Base-by-base conservation (phyloP, 2,113 vertebrate genomes). In the Lophotis ruficrista region DNA sequence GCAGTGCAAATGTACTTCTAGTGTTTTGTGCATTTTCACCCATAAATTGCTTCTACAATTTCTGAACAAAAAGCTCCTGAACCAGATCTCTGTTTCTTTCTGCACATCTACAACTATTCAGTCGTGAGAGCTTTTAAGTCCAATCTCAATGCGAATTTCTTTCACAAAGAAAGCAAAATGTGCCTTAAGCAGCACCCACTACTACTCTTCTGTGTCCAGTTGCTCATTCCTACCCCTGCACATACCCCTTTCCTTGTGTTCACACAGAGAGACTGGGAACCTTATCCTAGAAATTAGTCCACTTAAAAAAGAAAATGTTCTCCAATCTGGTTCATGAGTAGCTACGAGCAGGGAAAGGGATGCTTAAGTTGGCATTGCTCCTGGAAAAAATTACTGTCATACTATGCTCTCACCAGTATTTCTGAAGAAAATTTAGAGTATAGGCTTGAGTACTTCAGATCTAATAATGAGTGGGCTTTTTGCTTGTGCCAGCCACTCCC, bases 381-480 rank as follows among this genome's bases (percentile, higher is more conserved):
- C 80, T 93, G 91, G 95, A 94, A 93, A 89, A 82, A 66, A 47
- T 47, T 23, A 68, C 20, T 76, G 41, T 41, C 86, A 93, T 47
- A 50, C 37, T 81, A 28, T 43, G 25, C 10, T 93, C 38, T 83
- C 71, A 90, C 13, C 60, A 73, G 31, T 47, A 31, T 66, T 92
- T 81, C 62, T 81, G n/a, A 88, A 56, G 64, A 86, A 90, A 90
- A 92, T 77, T 61, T 72, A 57, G 20, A 58, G 18, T 47, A 84
- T 15, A 58, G n/a, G 27, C 10, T 83, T 51, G 31, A 43, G n/a
- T 58, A 61, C 62, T 83, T 83, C 51, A 73, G 41, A 73, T 60
- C 10, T 64, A 66, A 70, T 25, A 65, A 57, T 47, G 28, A 90
- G 5, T 28, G n/a, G 50, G 27, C 8, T 83, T 94, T 88, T 73